Evolutionary conservation across 2,113 vertebrate genomes (phyloP), one percentile per base, ranked within the genome.

Genomic region (Melierax canorus): DNA sequence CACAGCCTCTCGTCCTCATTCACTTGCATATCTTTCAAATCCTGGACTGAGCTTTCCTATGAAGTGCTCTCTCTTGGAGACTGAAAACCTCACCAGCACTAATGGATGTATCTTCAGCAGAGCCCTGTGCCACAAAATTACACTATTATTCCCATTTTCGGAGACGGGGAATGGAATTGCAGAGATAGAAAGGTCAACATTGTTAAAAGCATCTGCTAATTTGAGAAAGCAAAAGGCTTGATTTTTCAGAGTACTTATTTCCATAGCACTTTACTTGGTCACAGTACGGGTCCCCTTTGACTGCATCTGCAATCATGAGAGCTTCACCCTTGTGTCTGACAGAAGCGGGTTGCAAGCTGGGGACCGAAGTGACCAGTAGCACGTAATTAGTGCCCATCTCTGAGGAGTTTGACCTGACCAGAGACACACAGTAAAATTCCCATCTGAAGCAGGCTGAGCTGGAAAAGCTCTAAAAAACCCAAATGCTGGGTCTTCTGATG

Each of bases 161-260:
- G 77, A 79, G 74, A 32, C 0, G 0, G 39, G 67, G 62, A 86
- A 62, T 0, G 0, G 51, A 91, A 75, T 3, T 55, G 85, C 58
- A 69, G 67, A 30, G 45, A 58, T 7, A 15, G 64, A 60, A 81
- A 85, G 73, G 96, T 96, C 91, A 95, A 29, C 29, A 22, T 22
- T 20, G 24, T 50, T 95, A 92, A 95, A 96, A 95, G 88, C 90
- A 82, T 88, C 90, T 60, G 43, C 60, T 85, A 82, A 90, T 92
- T n/a, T 67, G 84, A 86, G 92, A 78, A 67, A 78, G 60, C 46
- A 55, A n/a, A 10, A 66, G 46, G 86, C 59, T 63, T 82, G 73
- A 11, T 75, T 85, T 92, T 81, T 81, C 60, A 39, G 73, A 72
- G 73, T 71, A n/a, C 43, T 67, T 86, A 58, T 94, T 95, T 87